A percentile compares a stretch with the other conserved stretches of the same genome.
These are phyloP conservation scores for Onthophagus taurus DNA, from an alignment of 1,140 invertebrate species.

Conservation along the genomic window DNA sequence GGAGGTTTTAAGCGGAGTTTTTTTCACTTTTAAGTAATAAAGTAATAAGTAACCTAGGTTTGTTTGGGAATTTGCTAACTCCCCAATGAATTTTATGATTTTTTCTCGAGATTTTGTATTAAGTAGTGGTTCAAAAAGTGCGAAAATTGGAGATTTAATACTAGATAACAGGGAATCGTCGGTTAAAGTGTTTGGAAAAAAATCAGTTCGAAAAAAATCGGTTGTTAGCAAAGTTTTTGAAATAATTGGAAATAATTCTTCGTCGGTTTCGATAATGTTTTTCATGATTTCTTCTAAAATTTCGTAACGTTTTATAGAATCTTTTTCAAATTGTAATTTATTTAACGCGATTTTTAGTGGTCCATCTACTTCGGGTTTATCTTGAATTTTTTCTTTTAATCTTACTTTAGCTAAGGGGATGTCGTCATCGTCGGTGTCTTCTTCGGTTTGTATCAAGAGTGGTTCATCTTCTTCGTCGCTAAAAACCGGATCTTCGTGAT, in stretches of 20 bases:
- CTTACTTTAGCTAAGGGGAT: conserved; percentile 62
- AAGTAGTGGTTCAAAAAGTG: conserved; percentile 61
- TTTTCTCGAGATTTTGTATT: conserved; percentile 62
- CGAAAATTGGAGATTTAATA: conserved; percentile 71
- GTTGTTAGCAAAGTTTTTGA: conserved; percentile 45
- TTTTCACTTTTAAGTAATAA: conserved; percentile 71
- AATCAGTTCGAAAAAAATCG: conserved; percentile 39
- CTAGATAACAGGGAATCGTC: conserved; percentile 60
- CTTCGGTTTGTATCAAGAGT: conserved; percentile 41
- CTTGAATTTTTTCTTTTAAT: conserved; percentile 31
- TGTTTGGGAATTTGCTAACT: conserved; percentile 53
- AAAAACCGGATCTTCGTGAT: conserved; percentile 58
- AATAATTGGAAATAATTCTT: conserved; percentile 40
- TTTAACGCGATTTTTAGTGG: conserved; percentile 56
- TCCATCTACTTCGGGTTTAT: conserved; percentile 42
- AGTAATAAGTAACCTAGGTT: conserved; percentile 76
- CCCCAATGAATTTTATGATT: conserved; percentile 61
- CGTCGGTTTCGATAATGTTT: conserved; percentile 49
- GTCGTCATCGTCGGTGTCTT: conserved; percentile 80
- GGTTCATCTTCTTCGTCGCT: conserved; percentile 72
- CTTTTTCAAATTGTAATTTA: conserved; percentile 52
- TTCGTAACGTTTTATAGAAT: conserved; percentile 57
- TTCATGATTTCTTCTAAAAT: conserved; percentile 61
- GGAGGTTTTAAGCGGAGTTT: conserved; percentile 68
- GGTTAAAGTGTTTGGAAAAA: conserved; percentile 41